Conservation (phyloP, 2,888 invertebrate species). For the Caenorhabditis auriculariae region DNA sequence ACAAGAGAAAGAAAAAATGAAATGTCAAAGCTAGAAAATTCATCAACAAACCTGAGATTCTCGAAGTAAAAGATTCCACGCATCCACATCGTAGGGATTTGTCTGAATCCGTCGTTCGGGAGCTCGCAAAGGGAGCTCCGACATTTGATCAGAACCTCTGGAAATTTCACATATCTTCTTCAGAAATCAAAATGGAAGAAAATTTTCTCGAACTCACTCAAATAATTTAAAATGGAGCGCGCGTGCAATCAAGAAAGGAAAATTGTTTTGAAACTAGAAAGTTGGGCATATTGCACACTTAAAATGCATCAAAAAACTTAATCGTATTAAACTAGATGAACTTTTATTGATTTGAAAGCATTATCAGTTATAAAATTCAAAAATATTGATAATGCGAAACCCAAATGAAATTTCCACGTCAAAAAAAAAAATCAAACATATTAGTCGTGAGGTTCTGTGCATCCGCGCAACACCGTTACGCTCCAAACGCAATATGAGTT, state of each 20-base stretch:
- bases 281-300: no score
- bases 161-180: background rate
- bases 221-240: background rate
- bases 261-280: background rate
- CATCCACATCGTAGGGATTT: slow-evolving; percentile 90
- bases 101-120: slow-evolving; percentile 74
- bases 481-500: no score
- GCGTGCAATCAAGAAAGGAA: background rate
- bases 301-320: no score
- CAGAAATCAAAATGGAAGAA: background rate
- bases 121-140: slow-evolving; percentile 45
- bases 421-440: no score
- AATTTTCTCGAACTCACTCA: background rate
- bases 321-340: no score
- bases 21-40: background rate
- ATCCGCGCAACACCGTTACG: no score
- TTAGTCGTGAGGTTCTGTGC: no score
- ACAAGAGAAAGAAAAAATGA: slow-evolving; percentile 1
- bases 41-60: slow-evolving; percentile 76
- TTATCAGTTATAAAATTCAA: no score
- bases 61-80: slow-evolving; percentile 91
- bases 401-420: no score
- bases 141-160: slow-evolving; percentile 31
- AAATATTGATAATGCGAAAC: no score
- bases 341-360: no score